phyloP scores from a whole-genome alignment of 2,888 invertebrate genomes.

The Drosophila emarginata region DNA sequence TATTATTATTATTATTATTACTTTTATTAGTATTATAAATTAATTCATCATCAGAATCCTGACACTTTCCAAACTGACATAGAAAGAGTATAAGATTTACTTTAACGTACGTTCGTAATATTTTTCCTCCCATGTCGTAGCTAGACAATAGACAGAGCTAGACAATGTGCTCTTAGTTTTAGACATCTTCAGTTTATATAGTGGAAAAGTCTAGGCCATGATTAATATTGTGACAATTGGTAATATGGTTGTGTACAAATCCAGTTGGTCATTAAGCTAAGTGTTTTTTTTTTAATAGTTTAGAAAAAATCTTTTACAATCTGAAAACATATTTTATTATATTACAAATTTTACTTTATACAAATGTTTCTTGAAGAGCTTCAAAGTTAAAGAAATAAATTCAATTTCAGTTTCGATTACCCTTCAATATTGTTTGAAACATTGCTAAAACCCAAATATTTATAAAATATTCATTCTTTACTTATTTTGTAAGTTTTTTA shows the following conservation, averaged over 20 bases:
- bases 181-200: neutral
- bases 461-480: too few species aligned
- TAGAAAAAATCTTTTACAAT: neutral
- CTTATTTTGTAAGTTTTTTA: too few species aligned
- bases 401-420: neutral
- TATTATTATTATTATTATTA: neutral
- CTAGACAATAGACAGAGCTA: neutral
- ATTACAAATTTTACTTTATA: neutral
- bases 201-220: neutral
- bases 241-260: neutral
- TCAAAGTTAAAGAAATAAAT: neutral
- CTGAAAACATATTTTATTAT: neutral
- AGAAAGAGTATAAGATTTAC: neutral
- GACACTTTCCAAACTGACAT: constrained; percentile 1
- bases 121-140: neutral
- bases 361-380: neutral
- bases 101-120: neutral
- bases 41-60: neutral
- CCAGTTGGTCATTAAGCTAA: neutral
- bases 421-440: neutral
- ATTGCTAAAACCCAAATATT: neutral
- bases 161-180: neutral
- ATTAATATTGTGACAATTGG: too few species aligned
- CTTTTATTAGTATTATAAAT: neutral
- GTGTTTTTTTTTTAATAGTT: too few species aligned